Evolutionary conservation across 2,888 invertebrate genomes (phyloP).

Genomic region (Gymnosoma rotundatum): DNA sequence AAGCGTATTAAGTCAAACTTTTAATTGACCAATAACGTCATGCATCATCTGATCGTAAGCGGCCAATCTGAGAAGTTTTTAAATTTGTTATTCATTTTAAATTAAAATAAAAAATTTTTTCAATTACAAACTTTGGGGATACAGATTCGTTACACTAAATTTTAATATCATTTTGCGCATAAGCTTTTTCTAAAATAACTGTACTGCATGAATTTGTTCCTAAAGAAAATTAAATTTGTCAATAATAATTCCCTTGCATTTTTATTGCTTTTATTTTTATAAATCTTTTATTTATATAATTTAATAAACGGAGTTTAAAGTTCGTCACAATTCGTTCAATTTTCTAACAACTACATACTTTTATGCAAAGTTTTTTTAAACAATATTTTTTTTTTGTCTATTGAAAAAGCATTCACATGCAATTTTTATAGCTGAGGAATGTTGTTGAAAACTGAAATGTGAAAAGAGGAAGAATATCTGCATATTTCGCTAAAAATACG

Average conservation of each 20-base stretch:
- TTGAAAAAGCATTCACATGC: neutral
- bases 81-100: neutral
- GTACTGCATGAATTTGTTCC: too few species aligned
- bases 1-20: constrained; percentile 78
- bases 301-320: neutral
- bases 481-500: neutral
- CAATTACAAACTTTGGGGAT: neutral
- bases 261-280: neutral
- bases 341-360: neutral
- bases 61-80: neutral
- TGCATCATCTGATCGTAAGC: neutral
- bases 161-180: too few species aligned
- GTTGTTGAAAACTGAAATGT: neutral
- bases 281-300: neutral
- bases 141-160: too few species aligned
- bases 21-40: constrained; percentile 79
- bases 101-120: neutral
- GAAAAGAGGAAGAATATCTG: neutral
- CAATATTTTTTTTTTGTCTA: neutral
- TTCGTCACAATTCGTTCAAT: neutral
- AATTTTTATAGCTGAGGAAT: neutral
- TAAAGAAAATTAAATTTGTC: too few species aligned
- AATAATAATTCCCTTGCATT: neutral
- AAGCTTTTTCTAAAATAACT: too few species aligned
- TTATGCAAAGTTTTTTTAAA: neutral